A percentile compares a stretch with the other conserved stretches of the same genome.
Conservation (phyloP, 2,888 invertebrate genomes). For the Trachelus stipa region DNA sequence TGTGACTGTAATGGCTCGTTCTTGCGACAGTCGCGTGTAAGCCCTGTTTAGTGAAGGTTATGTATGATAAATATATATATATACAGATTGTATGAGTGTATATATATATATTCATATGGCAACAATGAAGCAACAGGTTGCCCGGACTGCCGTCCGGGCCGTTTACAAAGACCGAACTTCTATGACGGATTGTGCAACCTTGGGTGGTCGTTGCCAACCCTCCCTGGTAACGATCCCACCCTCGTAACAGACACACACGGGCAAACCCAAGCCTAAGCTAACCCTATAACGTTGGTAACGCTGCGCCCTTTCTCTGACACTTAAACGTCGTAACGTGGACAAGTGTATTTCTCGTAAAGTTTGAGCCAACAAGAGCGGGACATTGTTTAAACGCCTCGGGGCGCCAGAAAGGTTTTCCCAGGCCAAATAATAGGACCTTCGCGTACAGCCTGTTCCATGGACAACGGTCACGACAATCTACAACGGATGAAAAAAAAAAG, state of each 20-base stretch:
- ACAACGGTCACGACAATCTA: no score
- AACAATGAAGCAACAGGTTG: slow-evolving; percentile 55
- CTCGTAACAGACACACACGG: slow-evolving; percentile 24
- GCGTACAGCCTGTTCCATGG: no score
- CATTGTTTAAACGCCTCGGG: no score
- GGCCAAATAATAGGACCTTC: background rate
- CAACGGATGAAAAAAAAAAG: no score
- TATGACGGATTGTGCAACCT: slow-evolving; percentile 52
- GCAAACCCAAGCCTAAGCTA: no score
- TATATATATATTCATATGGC: slow-evolving; percentile 41
- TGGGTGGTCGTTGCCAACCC: slow-evolving; percentile 47
- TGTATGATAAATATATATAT: background rate
- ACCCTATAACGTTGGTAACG: no score
- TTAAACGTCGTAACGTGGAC: background rate
- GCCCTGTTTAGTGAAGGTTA: background rate
- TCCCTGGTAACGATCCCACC: slow-evolving; percentile 36
- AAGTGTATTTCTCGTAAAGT: background rate
- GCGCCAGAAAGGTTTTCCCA: no score
- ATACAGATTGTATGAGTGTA: background rate
- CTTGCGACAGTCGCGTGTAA: background rate
- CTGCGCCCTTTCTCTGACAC: no score
- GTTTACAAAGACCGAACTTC: slow-evolving; percentile 31
- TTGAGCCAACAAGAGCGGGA: no score
- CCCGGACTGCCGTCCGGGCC: slow-evolving; percentile 19
- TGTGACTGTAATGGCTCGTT: no score